A percentile compares a stretch with the other conserved stretches of the same genome.
Conservation (phyloP, 2,888 invertebrate genomes). For the Tridacna crocea region DNA sequence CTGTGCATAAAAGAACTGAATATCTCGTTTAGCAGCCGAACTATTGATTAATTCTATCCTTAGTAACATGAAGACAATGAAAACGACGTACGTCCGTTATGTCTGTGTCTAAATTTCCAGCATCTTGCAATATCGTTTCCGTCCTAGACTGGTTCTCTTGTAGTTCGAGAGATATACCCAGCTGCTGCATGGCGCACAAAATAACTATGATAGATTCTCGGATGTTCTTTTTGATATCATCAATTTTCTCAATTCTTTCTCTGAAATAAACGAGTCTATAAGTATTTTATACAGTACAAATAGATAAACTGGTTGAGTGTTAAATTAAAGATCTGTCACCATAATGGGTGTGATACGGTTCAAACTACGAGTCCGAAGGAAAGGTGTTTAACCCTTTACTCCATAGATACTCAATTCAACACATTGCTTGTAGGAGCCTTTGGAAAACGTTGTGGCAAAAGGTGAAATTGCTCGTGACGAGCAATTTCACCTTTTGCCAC, state of each 20-base stretch:
- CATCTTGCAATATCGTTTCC: constrained; percentile 78
- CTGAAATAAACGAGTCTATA: too few relatives aligned
- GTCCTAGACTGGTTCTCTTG: constrained; percentile 85
- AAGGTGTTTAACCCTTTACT: too few relatives aligned
- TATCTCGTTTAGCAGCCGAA: neutral
- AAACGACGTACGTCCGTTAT: constrained; percentile 65
- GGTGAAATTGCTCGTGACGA: too few relatives aligned
- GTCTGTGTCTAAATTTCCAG: constrained; percentile 62
- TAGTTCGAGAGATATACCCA: constrained; percentile 82
- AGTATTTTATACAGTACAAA: neutral
- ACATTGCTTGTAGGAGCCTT: too few relatives aligned
- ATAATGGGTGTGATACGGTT: too few relatives aligned
- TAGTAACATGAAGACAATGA: neutral
- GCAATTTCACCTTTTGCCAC: too few relatives aligned
- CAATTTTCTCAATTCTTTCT: constrained; percentile 88
- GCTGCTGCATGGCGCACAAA: constrained; percentile 79
- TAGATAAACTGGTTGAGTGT: too few relatives aligned
- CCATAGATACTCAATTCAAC: too few relatives aligned
- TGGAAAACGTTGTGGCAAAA: too few relatives aligned
- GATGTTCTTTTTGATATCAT: constrained; percentile 89
- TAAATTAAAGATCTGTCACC: too few relatives aligned
- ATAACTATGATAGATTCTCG: constrained; percentile 88
- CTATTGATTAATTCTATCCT: neutral
- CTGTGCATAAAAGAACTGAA: neutral
- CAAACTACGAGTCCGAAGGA: too few relatives aligned